These are phyloP conservation scores for Helicorthomorpha holstii DNA, from an alignment of 1,140 invertebrate genomes.

Conservation along the genomic window DNA sequence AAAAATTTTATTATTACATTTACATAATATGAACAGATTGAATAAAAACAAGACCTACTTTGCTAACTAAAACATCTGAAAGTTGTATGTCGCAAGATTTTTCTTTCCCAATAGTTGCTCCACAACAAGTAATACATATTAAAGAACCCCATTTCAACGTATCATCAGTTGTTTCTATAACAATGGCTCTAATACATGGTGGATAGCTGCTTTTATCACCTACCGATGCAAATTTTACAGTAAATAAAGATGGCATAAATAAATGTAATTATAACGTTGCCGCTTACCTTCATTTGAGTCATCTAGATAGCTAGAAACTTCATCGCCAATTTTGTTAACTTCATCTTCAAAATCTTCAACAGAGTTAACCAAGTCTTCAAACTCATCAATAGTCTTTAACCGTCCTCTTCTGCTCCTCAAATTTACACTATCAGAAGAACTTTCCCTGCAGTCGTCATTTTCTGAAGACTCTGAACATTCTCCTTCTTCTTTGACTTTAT, in stretches of 20 bases:
- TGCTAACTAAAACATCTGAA: conserved; percentile 60
- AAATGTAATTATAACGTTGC: no score
- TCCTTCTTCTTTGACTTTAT: conserved; percentile 43
- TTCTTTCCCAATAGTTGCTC: conserved; percentile 67
- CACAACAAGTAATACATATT: conserved; percentile 68
- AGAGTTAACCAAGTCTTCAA: no score
- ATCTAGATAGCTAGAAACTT: no score
- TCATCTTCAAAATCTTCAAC: neutral
- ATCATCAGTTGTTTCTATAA: conserved; percentile 48
- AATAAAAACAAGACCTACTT: conserved; percentile 31
- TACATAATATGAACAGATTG: neutral
- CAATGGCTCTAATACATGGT: conserved; percentile 72
- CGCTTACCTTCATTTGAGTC: no score
- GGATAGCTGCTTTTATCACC: no score
- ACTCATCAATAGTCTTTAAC: no score
- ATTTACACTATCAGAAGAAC: no score
- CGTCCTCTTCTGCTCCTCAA: no score
- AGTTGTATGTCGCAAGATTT: conserved; percentile 49
- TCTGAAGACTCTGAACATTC: conserved; percentile 37
- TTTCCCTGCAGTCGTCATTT: conserved; percentile 13
- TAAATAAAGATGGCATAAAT: no score
- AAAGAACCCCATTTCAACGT: conserved; percentile 55
- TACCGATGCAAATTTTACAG: no score
- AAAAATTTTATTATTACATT: neutral
- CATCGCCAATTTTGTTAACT: conserved; percentile 1